phyloP scores from a whole-genome alignment of 2,888 invertebrate species.

The Archaeoteleia sp. region DNA sequence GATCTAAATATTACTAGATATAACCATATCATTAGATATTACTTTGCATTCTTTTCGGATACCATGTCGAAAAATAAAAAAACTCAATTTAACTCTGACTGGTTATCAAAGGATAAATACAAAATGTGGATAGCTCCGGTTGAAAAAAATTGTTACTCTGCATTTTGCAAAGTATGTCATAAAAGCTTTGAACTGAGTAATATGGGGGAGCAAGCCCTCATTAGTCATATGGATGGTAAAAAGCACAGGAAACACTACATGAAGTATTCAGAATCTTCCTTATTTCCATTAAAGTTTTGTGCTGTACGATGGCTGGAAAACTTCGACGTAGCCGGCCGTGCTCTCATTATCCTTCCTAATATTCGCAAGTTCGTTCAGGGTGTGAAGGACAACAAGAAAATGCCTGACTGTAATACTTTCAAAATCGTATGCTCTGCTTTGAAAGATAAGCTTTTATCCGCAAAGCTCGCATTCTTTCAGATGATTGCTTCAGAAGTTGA shows the following conservation, averaged over 20 bases:
- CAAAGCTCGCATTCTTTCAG: constrained; percentile 50
- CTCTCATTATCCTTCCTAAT: constrained; percentile 37
- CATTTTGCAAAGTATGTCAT: constrained; percentile 23
- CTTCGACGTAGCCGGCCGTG: constrained; percentile 10
- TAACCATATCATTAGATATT: too few species aligned
- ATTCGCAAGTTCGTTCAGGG: constrained; percentile 40
- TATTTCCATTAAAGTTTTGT: constrained; percentile 30
- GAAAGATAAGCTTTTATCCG: constrained; percentile 34
- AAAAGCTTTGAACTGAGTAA: constrained; percentile 31
- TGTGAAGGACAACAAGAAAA: constrained; percentile 13
- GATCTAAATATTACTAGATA: too few species aligned
- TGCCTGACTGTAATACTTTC: constrained; percentile 41
- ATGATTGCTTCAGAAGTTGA: constrained; percentile 42
- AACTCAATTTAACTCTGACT: constrained; percentile 9
- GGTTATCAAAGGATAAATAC: constrained; percentile 11
- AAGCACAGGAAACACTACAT: constrained; percentile 30
- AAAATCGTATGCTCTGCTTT: constrained; percentile 14
- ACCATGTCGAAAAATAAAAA: constrained; percentile 14
- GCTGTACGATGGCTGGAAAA: constrained; percentile 22
- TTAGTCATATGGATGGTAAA: constrained; percentile 29
- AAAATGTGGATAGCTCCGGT: constrained; percentile 8
- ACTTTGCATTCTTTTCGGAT: too few species aligned
- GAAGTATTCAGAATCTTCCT: constrained; percentile 10
- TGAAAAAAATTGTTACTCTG: constrained; percentile 2
- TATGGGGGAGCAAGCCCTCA: constrained; percentile 37